Evolutionary conservation across 2,888 invertebrate genomes (phyloP), one percentile per base, ranked within the genome.

Genomic region (Amblyjoppa fuscipennis): DNA sequence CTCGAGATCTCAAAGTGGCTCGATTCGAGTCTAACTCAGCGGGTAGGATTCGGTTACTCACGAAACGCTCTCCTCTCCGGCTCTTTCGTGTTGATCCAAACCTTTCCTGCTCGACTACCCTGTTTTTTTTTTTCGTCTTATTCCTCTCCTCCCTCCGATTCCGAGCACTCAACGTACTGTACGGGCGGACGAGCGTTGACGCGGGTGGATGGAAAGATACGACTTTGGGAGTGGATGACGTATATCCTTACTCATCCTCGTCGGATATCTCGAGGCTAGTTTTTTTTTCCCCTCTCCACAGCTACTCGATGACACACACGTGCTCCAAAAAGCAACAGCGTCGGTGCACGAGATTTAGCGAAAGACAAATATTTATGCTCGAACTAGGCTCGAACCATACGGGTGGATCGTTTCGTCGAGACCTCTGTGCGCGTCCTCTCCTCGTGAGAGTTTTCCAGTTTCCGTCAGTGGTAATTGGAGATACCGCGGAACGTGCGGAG

Each of bases 291-390:
- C 1, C 53, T n/a, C n/a, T 7, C 1, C 53, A 6, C 53, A 2
- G 7, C 56, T n/a, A 64, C 49, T 45, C 68, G 68, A 82, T 59
- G 75, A 76, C 71, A 51, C 74, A 74, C 79, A 76, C 79, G 71
- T 76, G 53, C 59, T 71, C 45, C 45, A 53, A 81, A 56, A 81
- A 51, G 68, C 68, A 53, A 74, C 34, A 34, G 6, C 59, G 41
- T 20, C 41, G 51, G 61, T 69, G 68, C 53, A 51, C 66, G 71
- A 76, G 82, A 80, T 82, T 79, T 82, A 85, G 79, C 70, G 78
- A 28, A 78, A 75, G 74, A 85, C 66, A 82, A 85, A 85, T 82
- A 82, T 85, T 85, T 85, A 85, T 59, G 71, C 49, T 85, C 31
- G 53, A 25, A 56, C 51, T 16, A 28, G 59, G 79, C 51, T 69